Evolutionary conservation across 2,113 vertebrate genomes (phyloP).

Genomic region (Cygnus buccinator): DNA sequence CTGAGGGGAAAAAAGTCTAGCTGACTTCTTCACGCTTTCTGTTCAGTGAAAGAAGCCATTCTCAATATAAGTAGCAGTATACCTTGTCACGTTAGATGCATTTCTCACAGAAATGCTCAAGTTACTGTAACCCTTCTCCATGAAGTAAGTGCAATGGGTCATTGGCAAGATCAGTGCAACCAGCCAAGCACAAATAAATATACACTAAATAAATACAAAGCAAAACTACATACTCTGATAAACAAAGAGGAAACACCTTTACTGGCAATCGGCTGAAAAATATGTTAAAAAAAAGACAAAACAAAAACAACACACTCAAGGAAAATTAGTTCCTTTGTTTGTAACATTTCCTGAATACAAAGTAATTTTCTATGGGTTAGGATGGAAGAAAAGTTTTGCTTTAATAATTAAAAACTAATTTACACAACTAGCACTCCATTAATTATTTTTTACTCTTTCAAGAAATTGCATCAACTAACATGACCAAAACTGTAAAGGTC

Average conservation of each 20-base stretch:
- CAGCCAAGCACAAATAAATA: not conserved
- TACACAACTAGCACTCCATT: not conserved
- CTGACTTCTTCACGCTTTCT: not conserved
- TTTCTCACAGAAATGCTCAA: not conserved
- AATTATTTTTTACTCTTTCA: not conserved
- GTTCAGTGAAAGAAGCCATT: not conserved
- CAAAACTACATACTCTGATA: not conserved
- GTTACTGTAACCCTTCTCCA: not conserved
- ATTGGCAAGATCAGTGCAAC: not conserved
- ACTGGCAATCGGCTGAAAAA: not conserved
- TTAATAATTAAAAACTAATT: not conserved
- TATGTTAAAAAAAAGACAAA: fast-evolving
- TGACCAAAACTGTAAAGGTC: fast-evolving
- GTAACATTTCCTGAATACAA: not conserved
- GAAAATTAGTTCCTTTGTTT: not conserved
- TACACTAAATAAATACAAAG: not conserved
- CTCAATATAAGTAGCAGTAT: not conserved
- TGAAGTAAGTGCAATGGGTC: not conserved
- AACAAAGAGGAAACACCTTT: not conserved
- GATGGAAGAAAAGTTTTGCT: not conserved
- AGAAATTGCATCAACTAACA: not conserved
- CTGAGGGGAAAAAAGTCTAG: not conserved
- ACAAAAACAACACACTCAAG: not conserved
- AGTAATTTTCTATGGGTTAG: not conserved
- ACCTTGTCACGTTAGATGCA: not conserved